A percentile compares a stretch with the other conserved stretches of the same genome.
phyloP scores from a whole-genome alignment of 1,140 invertebrate species.

The Tyrophagus putrescentiae region DNA sequence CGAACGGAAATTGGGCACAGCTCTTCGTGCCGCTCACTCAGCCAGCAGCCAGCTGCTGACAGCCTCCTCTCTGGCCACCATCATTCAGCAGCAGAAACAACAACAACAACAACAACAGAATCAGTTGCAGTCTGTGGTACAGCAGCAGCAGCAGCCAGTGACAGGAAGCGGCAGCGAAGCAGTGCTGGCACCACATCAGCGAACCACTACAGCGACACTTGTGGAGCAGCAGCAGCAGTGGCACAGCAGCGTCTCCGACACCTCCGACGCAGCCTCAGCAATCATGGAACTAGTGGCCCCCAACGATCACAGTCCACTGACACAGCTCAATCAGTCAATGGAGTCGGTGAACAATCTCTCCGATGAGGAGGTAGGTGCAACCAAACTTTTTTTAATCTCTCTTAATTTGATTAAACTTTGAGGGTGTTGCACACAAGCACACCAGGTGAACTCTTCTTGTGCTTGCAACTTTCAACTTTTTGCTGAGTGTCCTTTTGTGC shows the following conservation, averaged over 20 bases:
- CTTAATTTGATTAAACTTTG: neutral
- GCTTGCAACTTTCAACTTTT: too few relatives aligned
- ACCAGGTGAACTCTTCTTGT: too few relatives aligned
- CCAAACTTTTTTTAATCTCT: neutral
- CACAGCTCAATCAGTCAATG: constrained; percentile 20
- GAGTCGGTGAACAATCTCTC: constrained; percentile 16
- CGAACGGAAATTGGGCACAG: too few relatives aligned
- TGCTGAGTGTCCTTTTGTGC: too few relatives aligned
- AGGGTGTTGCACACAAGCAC: too few relatives aligned
- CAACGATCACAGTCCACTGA: neutral
- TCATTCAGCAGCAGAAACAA: too few relatives aligned
- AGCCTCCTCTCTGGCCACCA: too few relatives aligned
- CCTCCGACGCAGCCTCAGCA: neutral
- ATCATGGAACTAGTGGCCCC: neutral
- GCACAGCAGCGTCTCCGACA: neutral
- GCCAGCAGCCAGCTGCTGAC: too few relatives aligned
- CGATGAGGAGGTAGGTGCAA: constrained; percentile 14
- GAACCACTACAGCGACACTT: neutral
- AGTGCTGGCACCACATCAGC: neutral
- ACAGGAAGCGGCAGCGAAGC: too few relatives aligned
- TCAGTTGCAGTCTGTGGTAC: too few relatives aligned
- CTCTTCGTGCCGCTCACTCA: too few relatives aligned
- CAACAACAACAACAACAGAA: too few relatives aligned
- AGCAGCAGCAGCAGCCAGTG: neutral
- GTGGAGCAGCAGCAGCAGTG: neutral